Base-by-base conservation (phyloP, 2,797 vertebrate species). In the Epinephelus malabaricus region DNA sequence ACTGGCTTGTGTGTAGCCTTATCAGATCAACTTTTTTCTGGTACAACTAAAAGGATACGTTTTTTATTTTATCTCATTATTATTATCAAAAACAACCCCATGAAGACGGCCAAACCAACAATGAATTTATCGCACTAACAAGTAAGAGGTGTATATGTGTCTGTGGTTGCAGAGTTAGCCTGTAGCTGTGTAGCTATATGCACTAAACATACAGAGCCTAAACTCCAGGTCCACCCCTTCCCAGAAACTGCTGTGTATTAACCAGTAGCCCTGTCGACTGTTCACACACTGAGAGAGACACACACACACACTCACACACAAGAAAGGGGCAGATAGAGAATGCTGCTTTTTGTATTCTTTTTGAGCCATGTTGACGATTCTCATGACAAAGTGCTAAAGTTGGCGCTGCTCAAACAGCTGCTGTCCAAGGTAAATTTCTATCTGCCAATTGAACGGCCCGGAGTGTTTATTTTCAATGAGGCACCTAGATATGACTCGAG, bases 331-430 rank as follows among this genome's bases (percentile, higher is more conserved):
- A 66, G 78, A 67, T 25, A 47, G 79, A 89, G 83, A 93, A 88
- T 50, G 86, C 74, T 23, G 84, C 86, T 89, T 90, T 88, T 92
- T 89, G 87, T 90, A 51, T 90, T 92, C 83, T 93, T 93, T 93
- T 92, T 61, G 90, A 92, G 83, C 79, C 85, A 81, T 94, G 93
- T 94, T 91, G 93, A 81, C 34, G 69, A 93, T 89, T 94, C 88
- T 92, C 73, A 11, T 91, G 92, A 94, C 93, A 94, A 93, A 93
- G 93, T 91, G 93, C 63, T 79, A 93, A 91, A 92, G 89, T 88
- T 92, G 89, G 90, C 90, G 50, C 74, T 4, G 66, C 73, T 77
- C 55, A 62, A 80, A 58, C 69, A 45, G 34, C 79, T 73, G 85
- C 69, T 0, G 53, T 83, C 92, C 92, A 91, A 92, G 71, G 88